Base-by-base conservation (phyloP, 2,797 vertebrate species). In the Phataginus tetradactyla region DNA sequence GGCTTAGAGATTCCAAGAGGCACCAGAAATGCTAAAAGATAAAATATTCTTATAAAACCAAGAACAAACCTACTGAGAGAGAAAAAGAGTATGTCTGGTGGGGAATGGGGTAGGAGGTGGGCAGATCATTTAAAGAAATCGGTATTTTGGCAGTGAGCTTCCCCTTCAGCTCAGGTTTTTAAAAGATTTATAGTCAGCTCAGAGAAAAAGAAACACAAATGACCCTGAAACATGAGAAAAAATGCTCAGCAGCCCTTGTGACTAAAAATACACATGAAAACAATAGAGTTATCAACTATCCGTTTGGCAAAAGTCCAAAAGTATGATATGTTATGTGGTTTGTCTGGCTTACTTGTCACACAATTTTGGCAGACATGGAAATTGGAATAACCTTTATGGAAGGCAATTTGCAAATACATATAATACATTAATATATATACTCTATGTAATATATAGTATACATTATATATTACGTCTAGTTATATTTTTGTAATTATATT, bases 1-100 rank as follows among this genome's bases (percentile, higher is more conserved):
- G 64, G 72, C 29, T 86, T 72, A 80, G 20, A 34, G 11, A 74
- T 78, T 94, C 29, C n/a, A 81, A 94, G 89, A 97, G 63, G 6
- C 42, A 78, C 37, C n/a, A 78, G 79, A 86, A 55, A 57, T 66
- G 66, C 25, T 59, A 51, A 29, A 90, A 51, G 17, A 79, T 57
- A 51, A 63, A 94, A 79, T 25, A 49, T 85, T 49, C 71, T 84
- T 85, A n/a, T 83, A 78, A 94, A 87, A 61, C 32, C 49, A 68
- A 80, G 66, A 86, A 39, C 21, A 42, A 25, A 27, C 17, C 9
- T 83, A 71, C 32, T 6, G 32, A 83, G 61, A 78, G 21, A 37
- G 45, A 25, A 10, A 86, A 64, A 32, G 7, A 25, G 25, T 64
- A 20, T 49, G 34, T 27, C 9, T 7, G 11, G 39, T 32, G 1